These are phyloP conservation scores for Ruditapes philippinarum DNA, from an alignment of 1,140 invertebrate species.

Conservation along the genomic window DNA sequence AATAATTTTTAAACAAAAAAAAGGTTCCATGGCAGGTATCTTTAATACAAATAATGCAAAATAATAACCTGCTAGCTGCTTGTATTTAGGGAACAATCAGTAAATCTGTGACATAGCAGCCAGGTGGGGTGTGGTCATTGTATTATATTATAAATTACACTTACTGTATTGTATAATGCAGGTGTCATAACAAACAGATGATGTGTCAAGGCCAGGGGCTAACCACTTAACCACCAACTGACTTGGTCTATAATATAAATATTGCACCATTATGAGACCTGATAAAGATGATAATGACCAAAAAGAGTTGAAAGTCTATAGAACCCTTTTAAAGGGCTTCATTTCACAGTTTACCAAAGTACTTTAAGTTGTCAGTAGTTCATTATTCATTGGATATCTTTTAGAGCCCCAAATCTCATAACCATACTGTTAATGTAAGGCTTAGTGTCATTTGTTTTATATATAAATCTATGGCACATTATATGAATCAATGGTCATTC, in stretches of 20 bases:
- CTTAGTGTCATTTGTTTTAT: background rate
- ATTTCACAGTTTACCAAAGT: background rate
- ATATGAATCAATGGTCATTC: no score
- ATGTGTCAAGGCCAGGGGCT: conserved; percentile 33
- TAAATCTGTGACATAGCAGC: background rate
- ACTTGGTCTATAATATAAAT: conserved; percentile 33
- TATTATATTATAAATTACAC: background rate
- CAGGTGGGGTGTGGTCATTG: background rate
- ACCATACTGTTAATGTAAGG: background rate
- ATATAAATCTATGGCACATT: no score
- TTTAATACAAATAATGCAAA: no score
- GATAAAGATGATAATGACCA: conserved; percentile 8
- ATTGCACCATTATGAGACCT: conserved; percentile 23
- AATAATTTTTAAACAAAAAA: no score
- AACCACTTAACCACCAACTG: conserved; percentile 36
- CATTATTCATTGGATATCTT: no score
- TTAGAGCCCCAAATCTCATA: background rate
- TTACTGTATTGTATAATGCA: background rate
- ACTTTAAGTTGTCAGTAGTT: background rate
- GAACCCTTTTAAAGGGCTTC: background rate
- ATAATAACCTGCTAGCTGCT: no score
- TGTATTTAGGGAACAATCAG: background rate
- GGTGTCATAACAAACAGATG: conserved; percentile 13
- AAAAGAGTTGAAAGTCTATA: background rate
- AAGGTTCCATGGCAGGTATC: no score